Base-by-base conservation (phyloP, 1,140 invertebrate species). In the Macrotrachela quadricornifera region DNA sequence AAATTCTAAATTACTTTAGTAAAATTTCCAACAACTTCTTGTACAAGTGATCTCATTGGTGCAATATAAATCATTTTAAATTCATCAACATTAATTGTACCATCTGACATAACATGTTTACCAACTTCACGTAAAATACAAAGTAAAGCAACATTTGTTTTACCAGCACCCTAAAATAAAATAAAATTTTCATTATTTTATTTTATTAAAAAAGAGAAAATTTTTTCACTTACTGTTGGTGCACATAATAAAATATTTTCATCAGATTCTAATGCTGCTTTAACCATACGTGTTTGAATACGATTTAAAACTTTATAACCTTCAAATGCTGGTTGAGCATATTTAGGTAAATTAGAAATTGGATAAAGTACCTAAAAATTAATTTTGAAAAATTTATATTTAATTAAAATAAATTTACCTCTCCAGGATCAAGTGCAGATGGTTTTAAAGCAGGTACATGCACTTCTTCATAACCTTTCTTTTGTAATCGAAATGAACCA, bases 51-150 rank as follows among this genome's bases (percentile, higher is more conserved):
- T 49, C 86, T 76, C 91, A 99, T 97, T 0, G 94, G 94, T 11
- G 94, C 94, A 39, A 99, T 78, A 63, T 99, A 99, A 53, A 99
- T 86, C 53, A 97, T 88, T 73, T 99, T 99, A 67, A 99, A 99
- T 58, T 95, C 85, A 63, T 92, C 82, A 0, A 79, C 81, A 67
- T 88, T 88, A 48, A 99, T 94, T 0, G 83, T 86, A 9, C 88
- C 87, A 62, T 75, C 73, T 66, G 87, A 80, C n/a, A 79, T 74
- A 46, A 96, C 86, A 64, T 97, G 87, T 67, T 97, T 96, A 11
- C 91, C 90, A 57, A 99, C 85, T 73, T 97, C 92, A 38, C 88
- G 73, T 74, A 99, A 78, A 76, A 97, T 95, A 51, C 82, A 81
- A 14, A 99, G 72, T 46, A 99, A 64, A 0, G 94, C 94, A 6